These are phyloP conservation scores for Melanotaenia parkinsoni DNA, from an alignment of 2,797 vertebrate species.

Conservation along the genomic window DNA sequence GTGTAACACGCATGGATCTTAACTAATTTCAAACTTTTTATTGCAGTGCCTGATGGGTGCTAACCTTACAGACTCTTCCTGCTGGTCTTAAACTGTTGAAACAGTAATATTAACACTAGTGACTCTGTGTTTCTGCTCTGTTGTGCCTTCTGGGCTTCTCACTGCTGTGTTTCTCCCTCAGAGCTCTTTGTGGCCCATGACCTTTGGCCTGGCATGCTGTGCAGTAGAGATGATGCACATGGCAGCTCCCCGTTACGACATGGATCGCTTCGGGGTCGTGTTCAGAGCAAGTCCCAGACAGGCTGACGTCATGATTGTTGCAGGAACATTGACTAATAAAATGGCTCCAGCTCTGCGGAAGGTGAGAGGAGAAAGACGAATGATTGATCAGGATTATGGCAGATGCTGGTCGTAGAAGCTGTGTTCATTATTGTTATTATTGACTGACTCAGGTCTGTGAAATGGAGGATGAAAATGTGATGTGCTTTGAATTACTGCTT, in stretches of 20 bases:
- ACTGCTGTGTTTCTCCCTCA: constrained; percentile 58
- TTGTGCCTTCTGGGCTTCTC: background rate
- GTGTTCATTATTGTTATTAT: background rate
- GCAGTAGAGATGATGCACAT: constrained; percentile 99
- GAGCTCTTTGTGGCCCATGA: constrained; percentile 99
- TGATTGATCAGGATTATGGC: background rate
- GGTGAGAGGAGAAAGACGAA: constrained; percentile 73
- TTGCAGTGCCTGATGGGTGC: too few relatives aligned
- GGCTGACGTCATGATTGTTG: constrained; percentile 97
- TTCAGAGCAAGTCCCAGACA: constrained; percentile 96
- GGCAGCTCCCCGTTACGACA: constrained; percentile 95
- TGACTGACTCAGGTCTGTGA: constrained; percentile 9
- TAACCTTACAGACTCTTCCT: background rate
- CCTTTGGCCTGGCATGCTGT: constrained; percentile 96
- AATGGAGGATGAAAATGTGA: background rate
- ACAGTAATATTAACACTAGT: background rate
- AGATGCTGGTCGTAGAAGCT: background rate
- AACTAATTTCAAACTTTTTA: too few relatives aligned
- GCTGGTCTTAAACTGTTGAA: background rate
- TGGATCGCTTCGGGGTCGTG: constrained; percentile 97
- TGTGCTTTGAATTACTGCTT: constrained; percentile 10
- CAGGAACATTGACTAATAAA: constrained; percentile 95
- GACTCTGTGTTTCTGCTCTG: background rate
- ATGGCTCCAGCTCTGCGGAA: constrained; percentile 97
- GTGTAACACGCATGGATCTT: too few relatives aligned